These are phyloP conservation scores for Drosophila murphyi DNA, from an alignment of 1,140 invertebrate species.

Conservation along the genomic window DNA sequence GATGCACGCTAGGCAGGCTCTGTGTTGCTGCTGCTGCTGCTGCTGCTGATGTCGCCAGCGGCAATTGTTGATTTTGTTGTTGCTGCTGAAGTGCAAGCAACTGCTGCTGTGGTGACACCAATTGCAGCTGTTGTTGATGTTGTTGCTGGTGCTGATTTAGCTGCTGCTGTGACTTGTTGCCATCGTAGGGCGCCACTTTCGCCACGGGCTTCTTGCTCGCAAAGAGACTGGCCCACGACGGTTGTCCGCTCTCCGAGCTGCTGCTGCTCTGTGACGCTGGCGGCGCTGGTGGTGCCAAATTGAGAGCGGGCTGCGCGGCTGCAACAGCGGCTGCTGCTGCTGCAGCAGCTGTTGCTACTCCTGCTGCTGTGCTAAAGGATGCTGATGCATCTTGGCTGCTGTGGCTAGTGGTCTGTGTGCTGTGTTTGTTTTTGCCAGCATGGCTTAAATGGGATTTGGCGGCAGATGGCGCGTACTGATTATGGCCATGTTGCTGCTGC, in stretches of 20 bases:
- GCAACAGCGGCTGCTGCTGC: conserved; percentile 11
- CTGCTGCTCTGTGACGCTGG: conserved; percentile 60
- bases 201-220: conserved; percentile 86
- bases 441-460: conserved; percentile 49
- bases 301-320: conserved; percentile 57
- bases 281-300: conserved; percentile 65
- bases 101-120: conserved; percentile 19
- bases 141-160: conserved; percentile 28
- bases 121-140: conserved; percentile 27
- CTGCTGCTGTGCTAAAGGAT: conserved; percentile 17
- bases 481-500: conserved; percentile 33
- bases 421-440: conserved; percentile 40
- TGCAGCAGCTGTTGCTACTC: conserved; percentile 2
- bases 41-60: background rate
- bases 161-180: conserved; percentile 53
- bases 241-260: conserved; percentile 61
- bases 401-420: background rate
- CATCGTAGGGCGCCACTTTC: conserved; percentile 86
- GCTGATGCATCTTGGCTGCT: conserved; percentile 4
- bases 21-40: conserved; percentile 40
- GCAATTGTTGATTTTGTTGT: conserved; percentile 4
- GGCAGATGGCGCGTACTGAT: conserved; percentile 24
- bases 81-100: background rate
- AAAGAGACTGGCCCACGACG: conserved; percentile 71
- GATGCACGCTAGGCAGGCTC: conserved; percentile 52